These are phyloP conservation scores for Pseudolaguvia tuberculata DNA, from an alignment of 2,113 vertebrate species.

Conservation along the genomic window DNA sequence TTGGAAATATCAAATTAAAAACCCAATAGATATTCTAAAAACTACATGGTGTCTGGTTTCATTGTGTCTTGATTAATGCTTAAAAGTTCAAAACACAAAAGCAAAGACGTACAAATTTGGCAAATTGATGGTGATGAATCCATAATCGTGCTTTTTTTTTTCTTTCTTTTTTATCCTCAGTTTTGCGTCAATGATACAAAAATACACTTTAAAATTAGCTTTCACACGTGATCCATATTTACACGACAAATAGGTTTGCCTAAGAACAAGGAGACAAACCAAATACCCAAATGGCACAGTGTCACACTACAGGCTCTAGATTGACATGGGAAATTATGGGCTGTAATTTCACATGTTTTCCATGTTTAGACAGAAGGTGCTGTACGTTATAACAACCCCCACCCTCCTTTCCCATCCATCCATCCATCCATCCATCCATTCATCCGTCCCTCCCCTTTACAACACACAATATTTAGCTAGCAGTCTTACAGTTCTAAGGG, in stretches of 20 bases:
- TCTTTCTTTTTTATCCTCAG: conserved; percentile 16
- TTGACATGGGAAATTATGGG: conserved; percentile 35
- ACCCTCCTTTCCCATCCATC: background rate
- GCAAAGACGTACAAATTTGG: conserved; percentile 33
- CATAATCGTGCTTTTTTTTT: conserved; percentile 41
- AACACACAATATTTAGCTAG: conserved; percentile 48
- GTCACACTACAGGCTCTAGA: conserved; percentile 41
- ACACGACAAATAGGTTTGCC: conserved; percentile 34
- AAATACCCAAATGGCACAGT: conserved; percentile 46
- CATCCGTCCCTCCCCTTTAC: background rate
- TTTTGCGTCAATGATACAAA: conserved; percentile 45
- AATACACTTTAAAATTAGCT: conserved; percentile 43
- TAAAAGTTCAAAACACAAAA: conserved; percentile 31
- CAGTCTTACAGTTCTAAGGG: conserved; percentile 63
- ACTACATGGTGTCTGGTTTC: conserved; percentile 34
- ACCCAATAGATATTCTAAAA: conserved; percentile 26
- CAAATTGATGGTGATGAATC: conserved; percentile 36
- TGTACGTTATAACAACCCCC: conserved; percentile 19
- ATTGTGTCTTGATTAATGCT: background rate
- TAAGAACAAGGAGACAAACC: conserved; percentile 35
- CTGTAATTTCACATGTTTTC: conserved; percentile 30
- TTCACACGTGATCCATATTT: conserved; percentile 43
- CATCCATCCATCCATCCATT: too few relatives aligned
- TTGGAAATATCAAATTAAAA: too few relatives aligned
- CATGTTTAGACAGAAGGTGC: conserved; percentile 49